Evolutionary conservation across 2,113 vertebrate species (phyloP).

Genomic region (Myotis davidii): DNA sequence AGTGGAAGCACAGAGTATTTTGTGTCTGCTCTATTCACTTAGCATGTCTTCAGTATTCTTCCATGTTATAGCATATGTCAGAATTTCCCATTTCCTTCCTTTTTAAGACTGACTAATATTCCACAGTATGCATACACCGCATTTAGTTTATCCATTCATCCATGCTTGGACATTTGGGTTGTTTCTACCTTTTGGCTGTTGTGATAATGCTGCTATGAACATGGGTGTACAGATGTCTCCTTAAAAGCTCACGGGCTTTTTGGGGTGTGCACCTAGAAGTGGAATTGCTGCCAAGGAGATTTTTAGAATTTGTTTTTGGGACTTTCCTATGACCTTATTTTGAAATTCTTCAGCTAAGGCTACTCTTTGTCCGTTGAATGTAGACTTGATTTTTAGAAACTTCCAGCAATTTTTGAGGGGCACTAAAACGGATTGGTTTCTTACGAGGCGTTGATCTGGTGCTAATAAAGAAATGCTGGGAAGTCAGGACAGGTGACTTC

Average conservation of each 20-base stretch:
- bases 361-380: not conserved
- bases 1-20: not conserved
- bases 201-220: not conserved
- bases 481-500: not conserved
- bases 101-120: not conserved
- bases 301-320: constrained; percentile 26
- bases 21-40: not conserved
- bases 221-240: not conserved
- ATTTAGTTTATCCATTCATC: not conserved
- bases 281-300: not conserved
- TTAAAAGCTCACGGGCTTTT: not conserved
- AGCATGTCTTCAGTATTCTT: not conserved
- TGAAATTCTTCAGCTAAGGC: not conserved
- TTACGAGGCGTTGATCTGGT: not conserved
- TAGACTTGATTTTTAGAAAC: constrained; percentile 35
- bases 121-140: no score
- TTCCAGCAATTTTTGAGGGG: not conserved
- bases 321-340: not conserved
- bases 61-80: not conserved
- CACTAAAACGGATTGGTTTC: not conserved
- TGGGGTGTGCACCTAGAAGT: not conserved
- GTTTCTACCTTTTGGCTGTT: not conserved
- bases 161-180: not conserved
- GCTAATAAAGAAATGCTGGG: not conserved
- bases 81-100: not conserved